A percentile compares a stretch with the other conserved stretches of the same genome.
These are phyloP conservation scores for Phaedon cochleariae DNA, from an alignment of 2,888 invertebrate species.

Conservation along the genomic window DNA sequence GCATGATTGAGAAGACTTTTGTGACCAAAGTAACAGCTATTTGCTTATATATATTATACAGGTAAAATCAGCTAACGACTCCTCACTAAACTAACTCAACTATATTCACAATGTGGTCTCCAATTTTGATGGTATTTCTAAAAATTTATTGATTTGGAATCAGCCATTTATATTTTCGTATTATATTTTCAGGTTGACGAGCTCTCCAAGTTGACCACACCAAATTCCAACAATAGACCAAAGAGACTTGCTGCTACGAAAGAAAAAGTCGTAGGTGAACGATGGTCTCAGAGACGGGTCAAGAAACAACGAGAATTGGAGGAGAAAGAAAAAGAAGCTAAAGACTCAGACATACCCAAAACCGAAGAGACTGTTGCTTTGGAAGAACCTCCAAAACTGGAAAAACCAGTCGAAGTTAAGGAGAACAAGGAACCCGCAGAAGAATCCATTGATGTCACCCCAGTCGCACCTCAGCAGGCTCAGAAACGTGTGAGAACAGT, in stretches of 20 bases:
- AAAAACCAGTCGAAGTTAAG: not conserved
- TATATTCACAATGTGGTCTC: too few species aligned
- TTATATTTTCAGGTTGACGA: constrained; percentile 27
- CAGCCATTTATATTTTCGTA: too few species aligned
- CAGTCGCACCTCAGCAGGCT: constrained; percentile 34
- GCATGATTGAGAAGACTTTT: too few species aligned
- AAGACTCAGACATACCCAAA: constrained; percentile 27
- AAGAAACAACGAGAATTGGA: constrained; percentile 53
- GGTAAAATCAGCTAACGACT: too few species aligned
- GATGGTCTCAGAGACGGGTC: constrained; percentile 59
- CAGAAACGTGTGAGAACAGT: constrained; percentile 38
- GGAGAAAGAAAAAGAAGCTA: constrained; percentile 36
- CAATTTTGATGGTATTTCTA: too few species aligned
- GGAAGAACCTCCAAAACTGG: constrained; percentile 18
- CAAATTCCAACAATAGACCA: constrained; percentile 38
- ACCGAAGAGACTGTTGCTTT: constrained; percentile 54
- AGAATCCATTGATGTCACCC: constrained; percentile 8
- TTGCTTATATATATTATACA: too few species aligned
- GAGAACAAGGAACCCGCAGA: not conserved
- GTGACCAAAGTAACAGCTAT: too few species aligned
- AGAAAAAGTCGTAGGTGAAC: constrained; percentile 55
- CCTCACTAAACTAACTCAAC: too few species aligned
- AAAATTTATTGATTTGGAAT: too few species aligned
- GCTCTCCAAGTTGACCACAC: constrained; percentile 29
- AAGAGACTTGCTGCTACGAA: constrained; percentile 43